Evolutionary conservation across 2,888 invertebrate species (phyloP), one percentile per base, ranked within the genome.

Genomic region (Podabrus alpinus): DNA sequence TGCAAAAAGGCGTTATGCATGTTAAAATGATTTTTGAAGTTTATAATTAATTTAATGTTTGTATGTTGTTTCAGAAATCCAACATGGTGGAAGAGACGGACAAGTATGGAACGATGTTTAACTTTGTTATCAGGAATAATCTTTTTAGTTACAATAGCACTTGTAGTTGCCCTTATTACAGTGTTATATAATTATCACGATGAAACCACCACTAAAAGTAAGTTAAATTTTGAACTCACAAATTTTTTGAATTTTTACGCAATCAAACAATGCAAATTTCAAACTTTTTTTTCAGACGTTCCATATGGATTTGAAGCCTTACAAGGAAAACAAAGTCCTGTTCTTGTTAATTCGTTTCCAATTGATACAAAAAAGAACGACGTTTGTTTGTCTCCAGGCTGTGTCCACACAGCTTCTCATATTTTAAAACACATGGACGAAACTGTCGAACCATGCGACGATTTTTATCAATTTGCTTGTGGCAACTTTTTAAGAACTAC

Each of bases 401-500:
- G 97, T 87, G 90, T 96, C 69, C 93, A 94, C 84, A 92, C 94
- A 91, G 94, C 95, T 0, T 92, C 94, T 0, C 90, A 90, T 78
- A 88, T 95, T 13, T 87, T 95, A 59, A 88, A 90, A 76, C 93
- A 92, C 84, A 93, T 95, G 92, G 93, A 95, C 81, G 86, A 88
- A 1, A 86, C 88, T 1, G 92, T 93, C 9, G 93, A 94, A 78
- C 95, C 95, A 0, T 95, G 95, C 84, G 94, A 95, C 81, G 94
- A 95, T 84, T 95, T 95, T 86, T 95, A 95, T 85, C 89, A 92
- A 81, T 95, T 94, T 84, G 91, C 95, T 0, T 95, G 95, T 82
- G 95, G 95, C 1, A 91, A 91, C 13, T 95, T 94, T 86, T 86
- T 94, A 59, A 91, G 91, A 83, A 90, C 89, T 68, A 94, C 92